A percentile compares a stretch with the other conserved stretches of the same genome.
phyloP scores from a whole-genome alignment of 2,888 invertebrate genomes.

The Drosophila paucipuncta region DNA sequence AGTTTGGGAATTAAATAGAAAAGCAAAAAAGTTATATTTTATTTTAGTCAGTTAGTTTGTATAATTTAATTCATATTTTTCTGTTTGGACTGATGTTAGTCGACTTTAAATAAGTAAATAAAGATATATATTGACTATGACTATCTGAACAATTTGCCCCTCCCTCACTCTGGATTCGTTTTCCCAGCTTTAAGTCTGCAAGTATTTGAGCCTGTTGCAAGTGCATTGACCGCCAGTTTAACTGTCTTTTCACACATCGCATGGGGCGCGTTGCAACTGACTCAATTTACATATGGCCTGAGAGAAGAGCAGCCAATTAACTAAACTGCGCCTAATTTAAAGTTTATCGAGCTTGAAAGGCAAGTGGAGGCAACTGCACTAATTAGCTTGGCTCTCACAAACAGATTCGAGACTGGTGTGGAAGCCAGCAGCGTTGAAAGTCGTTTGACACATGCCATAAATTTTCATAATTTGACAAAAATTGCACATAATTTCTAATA shows the following conservation, averaged over 20 bases:
- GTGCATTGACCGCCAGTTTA: conserved; percentile 33
- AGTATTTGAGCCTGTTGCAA: background rate
- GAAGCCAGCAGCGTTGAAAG: conserved; percentile 10
- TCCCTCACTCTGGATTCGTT: background rate
- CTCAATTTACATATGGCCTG: conserved; percentile 59
- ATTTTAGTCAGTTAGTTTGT: background rate
- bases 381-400: conserved; percentile 73
- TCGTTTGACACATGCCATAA: conserved; percentile 64
- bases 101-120: background rate
- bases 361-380: conserved; percentile 52
- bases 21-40: background rate
- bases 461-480: conserved; percentile 77
- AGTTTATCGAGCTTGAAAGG: conserved; percentile 76
- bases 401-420: conserved; percentile 13
- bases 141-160: background rate
- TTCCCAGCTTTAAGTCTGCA: background rate
- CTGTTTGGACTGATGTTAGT: background rate
- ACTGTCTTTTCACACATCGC: conserved; percentile 38
- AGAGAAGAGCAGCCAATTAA: conserved; percentile 52
- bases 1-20: background rate
- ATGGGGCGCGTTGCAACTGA: conserved; percentile 1
- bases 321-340: conserved; percentile 70
- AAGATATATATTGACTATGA: background rate
- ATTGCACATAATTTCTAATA: conserved; percentile 69
- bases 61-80: background rate